Conservation (phyloP, 2,113 vertebrate species). For the Tyto alba region DNA sequence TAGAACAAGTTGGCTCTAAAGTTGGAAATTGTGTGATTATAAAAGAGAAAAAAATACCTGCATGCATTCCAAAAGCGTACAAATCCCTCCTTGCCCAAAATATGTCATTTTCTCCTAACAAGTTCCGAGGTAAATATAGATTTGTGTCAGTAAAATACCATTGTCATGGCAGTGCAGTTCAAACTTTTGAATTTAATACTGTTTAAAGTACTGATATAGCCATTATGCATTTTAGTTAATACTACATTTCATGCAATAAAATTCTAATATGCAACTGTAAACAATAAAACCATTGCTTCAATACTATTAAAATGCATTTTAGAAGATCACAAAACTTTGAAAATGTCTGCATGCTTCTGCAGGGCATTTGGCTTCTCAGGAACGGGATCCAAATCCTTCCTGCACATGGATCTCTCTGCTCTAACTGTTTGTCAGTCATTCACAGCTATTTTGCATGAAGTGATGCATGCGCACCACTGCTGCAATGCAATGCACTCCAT, state of each 20-base stretch:
- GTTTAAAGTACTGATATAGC: not conserved
- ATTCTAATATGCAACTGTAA: not conserved
- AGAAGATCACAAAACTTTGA: not conserved
- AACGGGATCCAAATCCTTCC: not conserved
- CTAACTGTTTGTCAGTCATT: not conserved
- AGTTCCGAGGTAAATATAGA: not conserved
- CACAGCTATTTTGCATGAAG: not conserved
- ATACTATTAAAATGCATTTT: not conserved
- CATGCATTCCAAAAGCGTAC: not conserved
- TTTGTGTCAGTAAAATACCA: not conserved
- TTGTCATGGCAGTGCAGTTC: not conserved
- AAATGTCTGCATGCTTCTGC: not conserved
- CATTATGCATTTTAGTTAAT: not conserved
- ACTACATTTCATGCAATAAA: not conserved
- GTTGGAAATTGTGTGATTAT: not conserved
- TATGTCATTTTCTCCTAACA: not conserved
- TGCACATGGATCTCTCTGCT: not conserved
- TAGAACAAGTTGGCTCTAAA: not conserved
- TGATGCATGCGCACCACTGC: not conserved
- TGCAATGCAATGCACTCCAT: not conserved
- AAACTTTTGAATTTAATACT: not conserved
- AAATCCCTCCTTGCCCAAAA: not conserved
- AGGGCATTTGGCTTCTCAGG: not conserved
- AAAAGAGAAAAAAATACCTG: not conserved
- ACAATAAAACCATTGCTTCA: not conserved